Evolutionary conservation across 1,140 invertebrate species (phyloP).

Genomic region (Cepaea nemoralis): DNA sequence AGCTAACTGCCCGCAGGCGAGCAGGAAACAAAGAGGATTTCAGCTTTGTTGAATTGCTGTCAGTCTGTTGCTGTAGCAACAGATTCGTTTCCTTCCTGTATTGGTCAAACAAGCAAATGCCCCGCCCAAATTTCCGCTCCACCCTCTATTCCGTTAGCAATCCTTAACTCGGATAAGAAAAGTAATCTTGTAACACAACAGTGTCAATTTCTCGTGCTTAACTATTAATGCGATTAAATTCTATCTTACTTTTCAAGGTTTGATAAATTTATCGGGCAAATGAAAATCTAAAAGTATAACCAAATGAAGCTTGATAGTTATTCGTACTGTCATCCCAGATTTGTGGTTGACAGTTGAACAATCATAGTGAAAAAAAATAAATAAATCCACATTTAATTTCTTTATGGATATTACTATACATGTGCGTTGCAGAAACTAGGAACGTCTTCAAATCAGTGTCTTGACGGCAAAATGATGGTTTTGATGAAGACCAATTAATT

Average conservation of each 20-base stretch:
- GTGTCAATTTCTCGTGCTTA: background rate
- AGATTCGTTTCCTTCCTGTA: constrained; percentile 27
- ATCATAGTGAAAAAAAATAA: too few relatives aligned
- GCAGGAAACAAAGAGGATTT: constrained; percentile 28
- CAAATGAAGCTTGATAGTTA: too few relatives aligned
- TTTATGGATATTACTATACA: too few relatives aligned
- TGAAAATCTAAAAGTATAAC: too few relatives aligned
- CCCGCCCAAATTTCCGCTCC: constrained; percentile 16
- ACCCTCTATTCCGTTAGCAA: background rate
- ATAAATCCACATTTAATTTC: too few relatives aligned
- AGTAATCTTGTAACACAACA: background rate
- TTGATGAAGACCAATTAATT: too few relatives aligned
- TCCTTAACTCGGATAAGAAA: background rate
- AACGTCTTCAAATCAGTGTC: too few relatives aligned
- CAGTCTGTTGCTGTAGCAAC: constrained; percentile 15
- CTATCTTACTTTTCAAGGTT: background rate
- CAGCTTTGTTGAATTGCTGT: background rate
- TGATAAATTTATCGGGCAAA: too few relatives aligned
- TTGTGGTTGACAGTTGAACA: too few relatives aligned
- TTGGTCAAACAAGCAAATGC: background rate
- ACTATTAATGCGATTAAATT: background rate
- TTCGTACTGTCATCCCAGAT: too few relatives aligned
- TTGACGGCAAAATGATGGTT: too few relatives aligned
- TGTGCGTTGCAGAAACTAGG: too few relatives aligned
- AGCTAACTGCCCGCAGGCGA: background rate